phyloP scores from a whole-genome alignment of 1,140 invertebrate species.

The Ganaspis sp. region DNA sequence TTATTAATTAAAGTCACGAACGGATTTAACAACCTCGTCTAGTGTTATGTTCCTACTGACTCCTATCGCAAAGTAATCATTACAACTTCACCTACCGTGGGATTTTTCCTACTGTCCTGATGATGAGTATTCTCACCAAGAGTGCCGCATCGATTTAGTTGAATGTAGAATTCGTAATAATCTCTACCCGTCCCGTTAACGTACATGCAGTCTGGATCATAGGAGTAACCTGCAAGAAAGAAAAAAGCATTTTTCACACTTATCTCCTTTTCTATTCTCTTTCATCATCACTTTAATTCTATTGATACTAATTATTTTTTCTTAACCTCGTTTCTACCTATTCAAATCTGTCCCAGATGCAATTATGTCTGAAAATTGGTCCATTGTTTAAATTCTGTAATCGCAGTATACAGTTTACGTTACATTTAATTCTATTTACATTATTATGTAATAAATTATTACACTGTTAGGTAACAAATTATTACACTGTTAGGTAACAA shows the following conservation, averaged over 20 bases:
- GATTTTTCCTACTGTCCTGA: constrained; percentile 89
- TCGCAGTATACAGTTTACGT: too few species aligned
- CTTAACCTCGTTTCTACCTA: too few species aligned
- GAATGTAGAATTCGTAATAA: constrained; percentile 95
- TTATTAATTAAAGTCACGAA: constrained; percentile 46
- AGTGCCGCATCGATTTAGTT: constrained; percentile 93
- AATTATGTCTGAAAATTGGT: too few species aligned
- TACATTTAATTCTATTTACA: too few species aligned
- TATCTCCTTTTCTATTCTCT: not conserved
- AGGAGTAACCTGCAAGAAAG: constrained; percentile 88
- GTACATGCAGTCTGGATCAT: constrained; percentile 95
- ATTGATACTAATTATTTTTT: too few species aligned
- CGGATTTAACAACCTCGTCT: not conserved
- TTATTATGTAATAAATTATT: too few species aligned
- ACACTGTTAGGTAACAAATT: too few species aligned
- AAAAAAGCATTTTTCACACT: constrained; percentile 29
- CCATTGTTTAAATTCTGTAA: too few species aligned
- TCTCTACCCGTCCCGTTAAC: constrained; percentile 94
- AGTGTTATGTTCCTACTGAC: not conserved
- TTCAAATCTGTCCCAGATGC: too few species aligned
- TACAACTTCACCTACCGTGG: constrained; percentile 81
- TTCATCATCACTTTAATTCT: not conserved
- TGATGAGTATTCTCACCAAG: constrained; percentile 91
- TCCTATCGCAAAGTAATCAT: constrained; percentile 12
- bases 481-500: too few species aligned